phyloP scores from a whole-genome alignment of 2,888 invertebrate genomes.

The Acholoe squamosa region DNA sequence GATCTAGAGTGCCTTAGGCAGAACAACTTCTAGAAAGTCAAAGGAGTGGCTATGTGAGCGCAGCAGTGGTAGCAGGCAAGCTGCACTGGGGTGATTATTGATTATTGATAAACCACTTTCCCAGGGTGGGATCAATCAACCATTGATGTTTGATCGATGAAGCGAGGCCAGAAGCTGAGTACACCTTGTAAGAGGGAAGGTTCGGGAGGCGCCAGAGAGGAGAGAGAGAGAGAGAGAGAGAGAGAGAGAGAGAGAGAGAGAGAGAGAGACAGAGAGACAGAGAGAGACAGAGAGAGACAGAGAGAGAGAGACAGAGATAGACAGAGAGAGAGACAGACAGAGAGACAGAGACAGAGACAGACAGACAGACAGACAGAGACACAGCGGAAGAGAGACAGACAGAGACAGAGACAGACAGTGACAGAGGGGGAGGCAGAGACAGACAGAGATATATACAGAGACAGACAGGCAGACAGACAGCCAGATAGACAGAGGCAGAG shows the following conservation, averaged over 20 bases:
- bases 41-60: background rate
- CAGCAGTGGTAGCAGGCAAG: background rate
- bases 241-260: background rate
- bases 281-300: background rate
- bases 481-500: too few relatives aligned
- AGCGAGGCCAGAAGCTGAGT: conserved; percentile 12
- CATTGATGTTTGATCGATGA: conserved; percentile 27
- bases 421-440: too few relatives aligned
- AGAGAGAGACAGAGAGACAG: background rate
- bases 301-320: background rate
- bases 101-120: conserved; percentile 21
- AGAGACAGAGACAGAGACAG: background rate
- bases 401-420: too few relatives aligned
- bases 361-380: background rate
- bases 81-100: conserved; percentile 10
- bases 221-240: background rate
- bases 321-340: background rate
- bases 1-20: background rate
- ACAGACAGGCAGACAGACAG: too few relatives aligned
- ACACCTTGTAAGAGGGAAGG: background rate
- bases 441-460: too few relatives aligned
- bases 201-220: background rate
- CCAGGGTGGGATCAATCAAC: conserved; percentile 21
- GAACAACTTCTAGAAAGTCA: conserved; percentile 7
- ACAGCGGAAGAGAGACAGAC: too few relatives aligned